Evolutionary conservation across 2,888 invertebrate species (phyloP).

Genomic region (Drosophila koepferae): DNA sequence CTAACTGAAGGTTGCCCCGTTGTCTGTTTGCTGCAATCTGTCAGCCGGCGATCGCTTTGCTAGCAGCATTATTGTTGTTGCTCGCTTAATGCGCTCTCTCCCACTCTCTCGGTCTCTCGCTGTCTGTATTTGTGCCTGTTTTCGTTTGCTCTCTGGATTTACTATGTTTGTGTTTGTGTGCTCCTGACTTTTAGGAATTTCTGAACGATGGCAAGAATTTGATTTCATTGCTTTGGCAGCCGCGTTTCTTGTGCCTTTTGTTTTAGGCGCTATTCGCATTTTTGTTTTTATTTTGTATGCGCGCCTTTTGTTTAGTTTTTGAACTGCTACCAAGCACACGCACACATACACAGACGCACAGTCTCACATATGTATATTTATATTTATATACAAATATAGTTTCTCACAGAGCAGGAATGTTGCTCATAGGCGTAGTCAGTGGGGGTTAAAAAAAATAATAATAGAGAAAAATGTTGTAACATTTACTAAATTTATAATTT

Average conservation of each 20-base stretch:
- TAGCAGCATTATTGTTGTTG: constrained; percentile 30
- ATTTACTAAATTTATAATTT: too few species aligned
- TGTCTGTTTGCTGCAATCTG: constrained; percentile 68
- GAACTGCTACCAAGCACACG: constrained; percentile 40
- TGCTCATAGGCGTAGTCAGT: constrained; percentile 44
- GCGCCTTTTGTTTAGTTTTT: constrained; percentile 73
- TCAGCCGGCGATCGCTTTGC: constrained; percentile 67
- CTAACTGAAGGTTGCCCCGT: constrained; percentile 56
- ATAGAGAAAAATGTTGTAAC: too few species aligned
- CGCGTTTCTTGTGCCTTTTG: constrained; percentile 66
- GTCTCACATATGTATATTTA: background rate
- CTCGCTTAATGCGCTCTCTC: constrained; percentile 29
- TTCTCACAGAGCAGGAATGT: constrained; percentile 62
- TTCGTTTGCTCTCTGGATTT: constrained; percentile 32
- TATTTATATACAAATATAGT: constrained; percentile 29
- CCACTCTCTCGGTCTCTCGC: constrained; percentile 31
- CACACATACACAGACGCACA: constrained; percentile 20
- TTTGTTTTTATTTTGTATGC: constrained; percentile 69
- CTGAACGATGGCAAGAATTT: constrained; percentile 80
- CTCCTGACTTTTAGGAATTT: constrained; percentile 79
- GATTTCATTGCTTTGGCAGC: constrained; percentile 71
- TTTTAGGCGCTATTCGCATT: constrained; percentile 69
- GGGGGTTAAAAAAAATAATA: background rate
- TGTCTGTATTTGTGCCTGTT: constrained; percentile 27
- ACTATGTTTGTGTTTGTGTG: constrained; percentile 21